Base-by-base conservation (phyloP, 2,888 invertebrate species). In the Hypselothyrea guttata region DNA sequence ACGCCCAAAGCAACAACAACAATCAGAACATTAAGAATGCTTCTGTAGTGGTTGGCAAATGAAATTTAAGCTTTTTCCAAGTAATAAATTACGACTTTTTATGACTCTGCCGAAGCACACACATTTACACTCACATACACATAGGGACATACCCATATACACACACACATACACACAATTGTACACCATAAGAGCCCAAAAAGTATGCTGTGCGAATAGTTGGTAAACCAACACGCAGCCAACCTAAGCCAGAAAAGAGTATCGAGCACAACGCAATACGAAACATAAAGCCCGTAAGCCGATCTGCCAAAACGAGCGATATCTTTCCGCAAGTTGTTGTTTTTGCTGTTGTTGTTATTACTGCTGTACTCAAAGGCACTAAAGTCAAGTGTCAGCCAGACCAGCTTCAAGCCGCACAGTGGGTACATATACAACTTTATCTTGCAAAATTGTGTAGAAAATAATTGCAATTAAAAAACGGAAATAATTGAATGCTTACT, bases 21-120 rank as follows among this genome's bases (percentile, higher is more conserved):
- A 22, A 22, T 22, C 3, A 22, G 22, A 71, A 59, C 61, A 53
- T 61, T 45, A 61, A 71, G 75, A 64, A 75, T 54, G 74, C 64
- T 48, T 64, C 76, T 83, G 78, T 69, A 71, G 71, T 71, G 64
- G 86, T 71, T 85, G 81, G 70, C 86, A 85, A 85, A 85, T 84
- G 84, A 86, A 85, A 85, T 85, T 85, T 82, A 83, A 86, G 84
- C 86, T 86, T 86, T 86, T 85, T 86, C 79, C 78, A 69, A 74
- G 86, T 84, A 85, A 85, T 85, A 86, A 86, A 85, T 86, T 85
- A 85, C 84, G 72, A 78, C 76, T 81, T 86, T 85, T 85, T 85
- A 85, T 82, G 84, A 78, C 72, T 71, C 77, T 71, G 68, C 57
- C 69, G 73, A 73, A 81, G 62, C 75, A 59, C 61, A 59, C 64